Evolutionary conservation across 2,797 vertebrate species (phyloP), one percentile per base, ranked within the genome.

Genomic region (Sebastes iracundus): DNA sequence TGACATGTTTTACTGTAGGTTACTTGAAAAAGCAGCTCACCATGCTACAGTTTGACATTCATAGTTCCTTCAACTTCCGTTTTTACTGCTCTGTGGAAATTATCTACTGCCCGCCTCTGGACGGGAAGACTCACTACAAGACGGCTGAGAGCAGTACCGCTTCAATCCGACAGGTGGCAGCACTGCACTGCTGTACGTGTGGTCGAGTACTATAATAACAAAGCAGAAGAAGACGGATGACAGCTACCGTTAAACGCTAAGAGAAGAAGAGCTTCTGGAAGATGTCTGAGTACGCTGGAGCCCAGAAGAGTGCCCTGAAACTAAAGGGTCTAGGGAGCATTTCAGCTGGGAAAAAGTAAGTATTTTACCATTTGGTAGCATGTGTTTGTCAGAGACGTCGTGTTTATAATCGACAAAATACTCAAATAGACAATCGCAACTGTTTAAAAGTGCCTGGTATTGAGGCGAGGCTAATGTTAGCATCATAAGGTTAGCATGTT

Each of bases 311-410:
- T n/a, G 7, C 89, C 14, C 81, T 96, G 49, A 96, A 95, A 82
- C 27, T 96, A 1, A 96, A 96, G 82, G 95, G 95, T 2, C 0
- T 69, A 0, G 95, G 92, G 3, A 32, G 13, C 2, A 4, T 94
- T 23, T 91, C 95, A 7, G 79, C 90, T 3, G 94, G 93, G 0
- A 96, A 96, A 86, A 96, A 94, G 96, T 96, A 82, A 56, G 93
- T 82, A 0, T 77, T 53, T 1, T 28, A 33, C 0, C 0, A 1
- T 70, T 60, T 79, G 1, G 2, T 0, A 6, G 2, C 18, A 2
- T 9, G 5, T 0, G 7, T 16, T 55, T 56, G 1, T 52, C 10
- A 25, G 12, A 28, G 0, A 18, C 1, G 2, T 16, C 0, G 4
- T 2, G 3, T 14, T 75, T 5, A 13, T 35, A 42, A 55, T 14